phyloP scores from a whole-genome alignment of 2,888 invertebrate species.

The Pterostichus niger region DNA sequence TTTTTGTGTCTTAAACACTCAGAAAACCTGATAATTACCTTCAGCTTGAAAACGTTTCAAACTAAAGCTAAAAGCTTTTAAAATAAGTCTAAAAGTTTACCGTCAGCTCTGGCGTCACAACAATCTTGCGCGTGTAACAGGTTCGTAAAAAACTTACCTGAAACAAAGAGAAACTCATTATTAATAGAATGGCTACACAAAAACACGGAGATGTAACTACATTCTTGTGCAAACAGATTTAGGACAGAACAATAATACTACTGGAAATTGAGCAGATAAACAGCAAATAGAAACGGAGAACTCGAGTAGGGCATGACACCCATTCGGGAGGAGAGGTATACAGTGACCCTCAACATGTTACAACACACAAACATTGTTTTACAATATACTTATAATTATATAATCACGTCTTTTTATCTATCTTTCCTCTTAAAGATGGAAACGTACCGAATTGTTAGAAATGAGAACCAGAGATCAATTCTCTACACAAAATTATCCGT shows the following conservation, averaged over 20 bases:
- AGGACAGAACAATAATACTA: background rate
- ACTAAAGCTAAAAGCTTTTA: constrained; percentile 52
- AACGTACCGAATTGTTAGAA: too few species aligned
- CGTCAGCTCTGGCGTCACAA: constrained; percentile 20
- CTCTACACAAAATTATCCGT: too few species aligned
- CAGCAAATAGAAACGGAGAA: too few species aligned
- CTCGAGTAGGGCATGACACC: too few species aligned
- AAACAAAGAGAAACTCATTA: constrained; percentile 44
- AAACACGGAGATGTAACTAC: background rate
- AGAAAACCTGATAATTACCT: constrained; percentile 1
- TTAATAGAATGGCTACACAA: constrained; percentile 29
- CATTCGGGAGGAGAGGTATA: too few species aligned
- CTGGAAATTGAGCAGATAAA: background rate
- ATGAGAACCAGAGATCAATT: too few species aligned
- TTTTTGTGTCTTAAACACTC: too few species aligned
- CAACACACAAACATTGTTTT: too few species aligned
- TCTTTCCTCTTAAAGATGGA: too few species aligned
- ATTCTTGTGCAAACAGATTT: background rate
- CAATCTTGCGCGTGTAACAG: constrained; percentile 40
- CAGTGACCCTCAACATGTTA: too few species aligned
- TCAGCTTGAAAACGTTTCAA: constrained; percentile 26
- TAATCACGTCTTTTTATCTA: too few species aligned
- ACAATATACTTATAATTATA: too few species aligned
- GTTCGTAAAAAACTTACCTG: constrained; percentile 57
- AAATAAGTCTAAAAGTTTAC: constrained; percentile 46